A percentile compares a stretch with the other conserved stretches of the same genome.
Evolutionary conservation across 1,140 invertebrate genomes (phyloP).

Genomic region (Dendroctonus ponderosae): DNA sequence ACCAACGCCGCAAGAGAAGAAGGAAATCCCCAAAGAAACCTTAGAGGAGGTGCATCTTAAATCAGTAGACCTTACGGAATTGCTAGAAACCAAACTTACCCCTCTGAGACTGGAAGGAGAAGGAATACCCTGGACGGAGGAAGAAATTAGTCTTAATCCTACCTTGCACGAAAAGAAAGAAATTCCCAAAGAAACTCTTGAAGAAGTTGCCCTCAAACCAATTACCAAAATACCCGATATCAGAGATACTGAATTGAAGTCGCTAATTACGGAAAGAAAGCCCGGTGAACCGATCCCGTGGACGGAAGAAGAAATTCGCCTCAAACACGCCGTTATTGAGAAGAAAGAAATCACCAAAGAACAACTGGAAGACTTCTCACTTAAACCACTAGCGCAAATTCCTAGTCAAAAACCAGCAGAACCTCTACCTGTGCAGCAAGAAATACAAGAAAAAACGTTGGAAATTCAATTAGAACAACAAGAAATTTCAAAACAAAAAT

Average conservation of each 20-base stretch:
- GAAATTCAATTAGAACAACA: no score
- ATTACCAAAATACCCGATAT: conserved; percentile 7
- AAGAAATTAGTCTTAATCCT: conserved; percentile 52
- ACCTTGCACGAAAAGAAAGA: conserved; percentile 49
- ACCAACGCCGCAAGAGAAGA: conserved; percentile 48
- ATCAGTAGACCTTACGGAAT: conserved; percentile 33
- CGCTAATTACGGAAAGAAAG: conserved; percentile 15
- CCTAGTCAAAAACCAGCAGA: not conserved
- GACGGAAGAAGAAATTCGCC: conserved; percentile 50
- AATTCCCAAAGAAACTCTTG: conserved; percentile 47
- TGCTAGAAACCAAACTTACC: conserved; percentile 37
- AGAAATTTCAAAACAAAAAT: no score
- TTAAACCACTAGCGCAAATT: conserved; percentile 31
- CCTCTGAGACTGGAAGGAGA: conserved; percentile 22
- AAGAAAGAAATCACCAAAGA: conserved; percentile 49
- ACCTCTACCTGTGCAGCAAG: not conserved
- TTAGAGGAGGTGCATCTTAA: conserved; percentile 42
- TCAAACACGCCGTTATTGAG: conserved; percentile 49
- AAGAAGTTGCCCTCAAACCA: conserved; percentile 42
- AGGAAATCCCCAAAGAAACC: conserved; percentile 49
- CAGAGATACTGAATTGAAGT: not conserved
- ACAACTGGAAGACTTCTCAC: conserved; percentile 37
- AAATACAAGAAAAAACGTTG: not conserved
- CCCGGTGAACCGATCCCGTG: conserved; percentile 44
- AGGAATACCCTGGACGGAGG: conserved; percentile 50